Evolutionary conservation across 1,140 invertebrate genomes (phyloP).

Genomic region (Drosophila obscura): DNA sequence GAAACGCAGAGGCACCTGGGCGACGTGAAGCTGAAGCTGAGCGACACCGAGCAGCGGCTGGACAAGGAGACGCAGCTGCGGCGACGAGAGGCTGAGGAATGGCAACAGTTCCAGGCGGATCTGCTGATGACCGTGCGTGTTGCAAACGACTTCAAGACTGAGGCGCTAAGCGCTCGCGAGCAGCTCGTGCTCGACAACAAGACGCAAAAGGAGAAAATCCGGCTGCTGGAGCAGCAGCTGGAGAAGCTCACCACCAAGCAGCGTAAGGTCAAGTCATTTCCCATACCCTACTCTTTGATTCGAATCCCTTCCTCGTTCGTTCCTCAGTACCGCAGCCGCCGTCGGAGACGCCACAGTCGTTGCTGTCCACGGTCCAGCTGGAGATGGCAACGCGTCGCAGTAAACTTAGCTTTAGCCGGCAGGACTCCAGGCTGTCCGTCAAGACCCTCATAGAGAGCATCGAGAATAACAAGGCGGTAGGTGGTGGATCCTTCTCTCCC

Average conservation of each 20-base stretch:
- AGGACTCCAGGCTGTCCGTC: slow-evolving; percentile 92
- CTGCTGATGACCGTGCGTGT: slow-evolving; percentile 96
- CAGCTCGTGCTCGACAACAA: slow-evolving; percentile 93
- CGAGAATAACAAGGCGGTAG: slow-evolving; percentile 93
- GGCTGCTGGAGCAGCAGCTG: slow-evolving; percentile 90
- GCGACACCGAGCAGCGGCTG: slow-evolving; percentile 86
- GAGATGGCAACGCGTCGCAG: slow-evolving; percentile 86
- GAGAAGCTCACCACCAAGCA: slow-evolving; percentile 86
- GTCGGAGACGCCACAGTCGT: slow-evolving; percentile 85
- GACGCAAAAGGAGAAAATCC: slow-evolving; percentile 90
- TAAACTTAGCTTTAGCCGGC: slow-evolving; percentile 86
- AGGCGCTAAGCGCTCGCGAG: slow-evolving; percentile 93
- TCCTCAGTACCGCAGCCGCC: slow-evolving; percentile 80
- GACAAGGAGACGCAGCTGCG: slow-evolving; percentile 86
- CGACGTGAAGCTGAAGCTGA: slow-evolving; percentile 85
- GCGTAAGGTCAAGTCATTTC: slow-evolving; percentile 50
- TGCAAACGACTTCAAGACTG: slow-evolving; percentile 97
- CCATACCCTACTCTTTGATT: not conserved
- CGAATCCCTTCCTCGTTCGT: not conserved
- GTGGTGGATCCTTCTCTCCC: slow-evolving; percentile 50
- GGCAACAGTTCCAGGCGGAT: slow-evolving; percentile 97
- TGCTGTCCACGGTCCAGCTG: slow-evolving; percentile 85
- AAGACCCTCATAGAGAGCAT: slow-evolving; percentile 95
- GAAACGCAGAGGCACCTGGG: slow-evolving; percentile 88
- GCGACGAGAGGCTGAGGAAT: slow-evolving; percentile 90